Base-by-base conservation (phyloP, 2,797 vertebrate genomes). In the Cephalopachus bancanus region DNA sequence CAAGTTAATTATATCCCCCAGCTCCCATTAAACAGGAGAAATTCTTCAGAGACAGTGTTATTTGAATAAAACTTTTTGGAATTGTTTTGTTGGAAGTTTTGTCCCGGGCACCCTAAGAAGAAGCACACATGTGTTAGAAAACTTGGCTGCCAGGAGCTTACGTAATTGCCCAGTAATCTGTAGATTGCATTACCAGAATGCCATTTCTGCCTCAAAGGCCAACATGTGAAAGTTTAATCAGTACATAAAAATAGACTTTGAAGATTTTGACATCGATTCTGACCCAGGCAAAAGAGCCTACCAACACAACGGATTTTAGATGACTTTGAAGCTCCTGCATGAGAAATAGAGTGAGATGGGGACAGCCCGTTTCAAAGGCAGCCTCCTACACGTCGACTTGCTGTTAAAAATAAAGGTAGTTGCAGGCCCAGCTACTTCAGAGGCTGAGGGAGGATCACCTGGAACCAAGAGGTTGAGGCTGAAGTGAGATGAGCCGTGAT, bases 1-100 rank as follows among this genome's bases (percentile, higher is more conserved):
- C 33, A 20, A 88, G 81, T 91, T 96, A 96, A 96, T 97, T 65
- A 91, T 92, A 92, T 91, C 87, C 65, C 84, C 49, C 26, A 93
- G 84, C 69, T 94, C 93, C 95, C 87, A 91, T 72, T 93, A 94
- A 92, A 81, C 28, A 51, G 64, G 76, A 95, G 84, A 83, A 97
- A 93, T 91, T 94, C 93, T 96, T 96, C 95, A 85, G 85, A 94
- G 94, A 65, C 24, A 33, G 9, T 30, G 44, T 22, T 92, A 83
- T 83, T 94, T 94, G 87, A 95, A 96, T 89, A 78, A 93, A 96
- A 93, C 51, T 72, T 97, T 53, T 97, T 71, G 57, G 84, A 96
- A 95, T 59, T 75, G n/a, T 83, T 93, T 91, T 57, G 8, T n/a
- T 90, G 72, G 51, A 83, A 95, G 85, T 49, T 74, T 37, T 64